Evolutionary conservation across 2,888 invertebrate genomes (phyloP), one percentile per base, ranked within the genome.

Genomic region (Hyposoter dolosus): DNA sequence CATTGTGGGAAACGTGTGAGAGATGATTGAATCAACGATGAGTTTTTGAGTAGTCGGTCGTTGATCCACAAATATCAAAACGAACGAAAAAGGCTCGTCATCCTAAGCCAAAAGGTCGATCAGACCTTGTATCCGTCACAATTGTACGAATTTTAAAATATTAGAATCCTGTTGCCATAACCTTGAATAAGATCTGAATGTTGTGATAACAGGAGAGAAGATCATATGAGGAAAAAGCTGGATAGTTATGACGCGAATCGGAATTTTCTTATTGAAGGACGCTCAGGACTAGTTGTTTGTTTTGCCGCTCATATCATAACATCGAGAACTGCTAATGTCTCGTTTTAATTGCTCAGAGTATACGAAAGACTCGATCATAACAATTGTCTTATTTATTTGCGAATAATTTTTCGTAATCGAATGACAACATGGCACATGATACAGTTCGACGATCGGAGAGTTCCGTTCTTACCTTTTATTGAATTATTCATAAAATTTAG

Each of bases 231-330:
- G 15, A 32, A 17, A 82, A 69, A 77, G 63, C 45, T 32, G 35
- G 43, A 69, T 35, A 45, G 56, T n/a, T 35, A 72, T 83, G 83
- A 86, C 83, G 83, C 83, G 75, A 81, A 80, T 71, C 60, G 80
- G 56, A 32, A 83, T 86, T 83, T 86, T 86, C 66, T 80, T 72
- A 28, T 35, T 45, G 68, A 28, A 40, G 40, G 28, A 71, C 45
- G 47, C 12, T 47, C 23, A 77, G 9, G 56, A 56, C 53, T 40
- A 28, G 53, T 66, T 53, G 66, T 28, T 66, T 32, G 66, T 63
- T 45, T 75, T 40, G 43, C 43, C 45, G 15, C 68, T 23, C 23
- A 45, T 68, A 28, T 68, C 23, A 28, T 28, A 23, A 68, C 43
- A 68, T 45, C 12, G 28, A 45, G 17, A 45, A 1, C 43, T 3